phyloP scores from a whole-genome alignment of 2,113 vertebrate species.

The Prionailurus viverrinus region DNA sequence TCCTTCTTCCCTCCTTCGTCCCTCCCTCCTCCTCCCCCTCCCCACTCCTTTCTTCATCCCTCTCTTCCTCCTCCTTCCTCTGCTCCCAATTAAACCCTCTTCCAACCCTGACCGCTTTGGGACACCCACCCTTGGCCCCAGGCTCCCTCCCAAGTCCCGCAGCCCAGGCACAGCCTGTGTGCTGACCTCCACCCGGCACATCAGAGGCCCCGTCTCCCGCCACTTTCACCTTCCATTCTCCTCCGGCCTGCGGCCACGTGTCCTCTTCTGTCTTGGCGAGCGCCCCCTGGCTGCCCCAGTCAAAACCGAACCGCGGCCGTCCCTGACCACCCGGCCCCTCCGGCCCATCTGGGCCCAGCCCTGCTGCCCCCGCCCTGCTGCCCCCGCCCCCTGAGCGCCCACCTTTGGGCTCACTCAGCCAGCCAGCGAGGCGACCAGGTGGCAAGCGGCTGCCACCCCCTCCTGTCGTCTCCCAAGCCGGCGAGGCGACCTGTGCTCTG shows the following conservation, averaged over 20 bases:
- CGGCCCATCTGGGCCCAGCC: background rate
- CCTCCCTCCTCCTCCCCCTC: too few relatives aligned
- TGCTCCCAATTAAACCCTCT: background rate
- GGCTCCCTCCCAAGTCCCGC: background rate
- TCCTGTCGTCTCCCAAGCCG: accelerated
- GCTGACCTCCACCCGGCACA: too few relatives aligned
- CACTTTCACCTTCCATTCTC: background rate
- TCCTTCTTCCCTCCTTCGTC: too few relatives aligned
- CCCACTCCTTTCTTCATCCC: too few relatives aligned
- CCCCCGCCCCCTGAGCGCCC: accelerated
- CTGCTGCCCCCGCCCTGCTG: too few relatives aligned
- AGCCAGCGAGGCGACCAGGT: background rate
- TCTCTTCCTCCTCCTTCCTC: too few relatives aligned
- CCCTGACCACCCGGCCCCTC: background rate
- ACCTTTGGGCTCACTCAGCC: background rate
- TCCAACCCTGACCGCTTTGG: accelerated
- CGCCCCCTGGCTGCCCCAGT: background rate
- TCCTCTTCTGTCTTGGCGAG: background rate
- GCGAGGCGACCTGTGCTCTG: background rate
- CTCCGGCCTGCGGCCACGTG: accelerated
- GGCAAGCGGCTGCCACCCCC: accelerated
- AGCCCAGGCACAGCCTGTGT: background rate
- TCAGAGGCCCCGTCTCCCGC: accelerated
- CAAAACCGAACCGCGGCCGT: accelerated
- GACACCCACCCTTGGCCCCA: background rate